Evolutionary conservation across 2,797 vertebrate genomes (phyloP).

Genomic region (Xenopus petersii): DNA sequence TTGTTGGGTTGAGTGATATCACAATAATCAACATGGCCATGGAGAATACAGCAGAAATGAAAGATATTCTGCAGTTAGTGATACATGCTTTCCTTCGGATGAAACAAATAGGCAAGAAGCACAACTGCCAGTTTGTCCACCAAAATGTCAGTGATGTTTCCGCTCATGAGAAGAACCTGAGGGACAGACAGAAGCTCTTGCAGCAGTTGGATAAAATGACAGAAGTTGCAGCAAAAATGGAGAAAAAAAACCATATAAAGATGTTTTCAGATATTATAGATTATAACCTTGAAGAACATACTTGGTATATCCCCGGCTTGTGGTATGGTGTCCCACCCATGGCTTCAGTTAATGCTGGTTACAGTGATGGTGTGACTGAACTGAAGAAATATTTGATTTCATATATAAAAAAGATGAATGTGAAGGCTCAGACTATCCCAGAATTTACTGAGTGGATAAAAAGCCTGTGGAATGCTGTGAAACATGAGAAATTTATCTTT

Average conservation of each 20-base stretch:
- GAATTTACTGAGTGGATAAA: slow-evolving; percentile 68
- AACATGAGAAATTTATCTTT: slow-evolving; percentile 45
- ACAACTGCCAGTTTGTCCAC: slow-evolving; percentile 14
- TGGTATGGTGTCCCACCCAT: slow-evolving; percentile 62
- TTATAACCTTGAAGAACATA: slow-evolving; percentile 52
- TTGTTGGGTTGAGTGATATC: slow-evolving; percentile 61
- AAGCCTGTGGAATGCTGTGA: slow-evolving; percentile 66
- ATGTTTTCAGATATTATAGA: slow-evolving; percentile 58
- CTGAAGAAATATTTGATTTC: slow-evolving; percentile 69
- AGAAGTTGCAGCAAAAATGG: slow-evolving; percentile 47
- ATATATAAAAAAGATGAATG: slow-evolving; percentile 60
- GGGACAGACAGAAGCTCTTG: slow-evolving; percentile 7
- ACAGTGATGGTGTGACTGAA: slow-evolving; percentile 65
- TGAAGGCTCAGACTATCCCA: slow-evolving; percentile 57
- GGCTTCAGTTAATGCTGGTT: slow-evolving; percentile 55
- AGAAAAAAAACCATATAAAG: slow-evolving; percentile 45
- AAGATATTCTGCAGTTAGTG: slow-evolving; percentile 53
- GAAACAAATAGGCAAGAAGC: slow-evolving; percentile 43
- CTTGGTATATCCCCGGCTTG: slow-evolving; percentile 64
- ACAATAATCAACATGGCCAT: slow-evolving; percentile 59
- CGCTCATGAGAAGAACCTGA: slow-evolving; percentile 9
- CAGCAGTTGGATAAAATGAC: slow-evolving; percentile 44
- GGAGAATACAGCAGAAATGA: slow-evolving; percentile 37
- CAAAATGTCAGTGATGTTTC: slow-evolving; percentile 20
- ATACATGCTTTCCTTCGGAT: slow-evolving; percentile 59